Base-by-base conservation (phyloP, 2,888 invertebrate genomes). In the Stenotaenia linearis region DNA sequence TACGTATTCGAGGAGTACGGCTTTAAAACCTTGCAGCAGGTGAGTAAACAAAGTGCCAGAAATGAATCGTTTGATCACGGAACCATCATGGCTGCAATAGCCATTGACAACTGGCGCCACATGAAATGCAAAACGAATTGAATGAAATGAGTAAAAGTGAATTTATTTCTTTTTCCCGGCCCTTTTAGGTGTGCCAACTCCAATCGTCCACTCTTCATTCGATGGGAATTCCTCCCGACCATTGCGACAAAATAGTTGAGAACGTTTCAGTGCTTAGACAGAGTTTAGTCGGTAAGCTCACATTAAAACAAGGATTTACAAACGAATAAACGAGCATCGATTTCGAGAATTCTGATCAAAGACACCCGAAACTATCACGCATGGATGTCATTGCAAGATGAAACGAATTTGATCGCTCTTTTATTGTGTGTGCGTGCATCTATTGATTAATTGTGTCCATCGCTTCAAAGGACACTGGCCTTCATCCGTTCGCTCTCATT, bases 171-270 rank as follows among this genome's bases (percentile, higher is more conserved):
- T 79, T 6, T 77, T 37, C n/a, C 5, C 40, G 77, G 77, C 25
- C 50, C 9, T 23, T 37, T 30, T 79, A 80, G 80, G 80, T 80
- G 2, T 80, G 80, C 32, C 80, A 80, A 40, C 40, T 80, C 45
- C 80, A 80, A 50, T 75, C 79, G 10, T 76, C 79, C 15, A 79
- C 80, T 18, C 23, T 80, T 9, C 80, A 80, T 23, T 79, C 79
- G 28, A 80, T 80, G 80, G 80, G 80, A 77, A 80, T 80, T 18
- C 61, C 80, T 1, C 74, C 77, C 1, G 79, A 80, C 18, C 80
- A 80, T 35, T 80, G 80, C 69, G 80, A 80, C 40, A 80, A 80
- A 76, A 80, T 80, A 40, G 35, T 80, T 7, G 80, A 80, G 79
- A 80, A 80, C 78, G 80, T 80, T 18, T 80, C 80, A 15, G 80